Evolutionary conservation across 2,888 invertebrate species (phyloP).

Genomic region (Galeruca laticollis): DNA sequence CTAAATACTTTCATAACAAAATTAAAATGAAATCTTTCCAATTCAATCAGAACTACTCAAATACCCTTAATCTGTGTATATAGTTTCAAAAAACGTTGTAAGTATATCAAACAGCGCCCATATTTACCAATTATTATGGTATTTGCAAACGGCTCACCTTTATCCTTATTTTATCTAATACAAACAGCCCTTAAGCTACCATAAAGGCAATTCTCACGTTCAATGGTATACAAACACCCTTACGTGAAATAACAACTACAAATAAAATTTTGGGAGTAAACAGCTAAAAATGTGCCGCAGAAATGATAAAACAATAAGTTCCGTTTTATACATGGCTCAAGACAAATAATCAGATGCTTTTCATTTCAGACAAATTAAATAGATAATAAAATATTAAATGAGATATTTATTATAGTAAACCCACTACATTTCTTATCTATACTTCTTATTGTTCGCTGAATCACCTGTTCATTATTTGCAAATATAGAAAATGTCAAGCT

Average conservation of each 20-base stretch:
- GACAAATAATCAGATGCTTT: not conserved
- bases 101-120: not conserved
- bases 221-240: conserved; percentile 13
- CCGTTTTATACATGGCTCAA: not conserved
- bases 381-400: not conserved
- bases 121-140: not conserved
- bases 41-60: no score
- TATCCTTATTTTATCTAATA: conserved; percentile 4
- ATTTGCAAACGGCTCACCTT: not conserved
- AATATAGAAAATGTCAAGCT: not conserved
- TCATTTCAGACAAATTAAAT: not conserved
- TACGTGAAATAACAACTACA: conserved; percentile 1
- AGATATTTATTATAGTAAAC: no score
- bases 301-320: conserved; percentile 12
- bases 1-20: no score
- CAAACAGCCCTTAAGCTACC: conserved; percentile 9
- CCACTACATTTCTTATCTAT: no score
- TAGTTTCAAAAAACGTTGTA: not conserved
- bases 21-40: no score
- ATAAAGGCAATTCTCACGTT: conserved; percentile 15
- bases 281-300: not conserved
- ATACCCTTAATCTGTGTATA: no score
- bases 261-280: conserved; percentile 16
- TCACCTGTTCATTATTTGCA: no score
- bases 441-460: no score